Conservation (phyloP, 2,888 invertebrate genomes). For the Metalampra italica region DNA sequence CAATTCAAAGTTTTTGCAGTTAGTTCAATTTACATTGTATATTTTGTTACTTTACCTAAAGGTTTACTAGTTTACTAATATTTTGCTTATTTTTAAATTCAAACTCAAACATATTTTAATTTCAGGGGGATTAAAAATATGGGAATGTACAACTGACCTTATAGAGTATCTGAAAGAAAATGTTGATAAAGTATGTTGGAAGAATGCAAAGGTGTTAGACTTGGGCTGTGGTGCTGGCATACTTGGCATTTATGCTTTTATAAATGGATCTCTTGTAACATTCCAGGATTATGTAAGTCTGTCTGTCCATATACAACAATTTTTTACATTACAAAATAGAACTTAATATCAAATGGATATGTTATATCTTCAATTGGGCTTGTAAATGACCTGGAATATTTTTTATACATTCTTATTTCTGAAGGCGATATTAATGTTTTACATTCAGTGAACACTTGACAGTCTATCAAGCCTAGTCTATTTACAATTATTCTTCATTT, state of each 20-base stretch:
- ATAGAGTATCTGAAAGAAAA: slow-evolving; percentile 79
- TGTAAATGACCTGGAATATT: neutral
- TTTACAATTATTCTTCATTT: too few species aligned
- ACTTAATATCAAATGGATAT: neutral
- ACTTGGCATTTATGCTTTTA: slow-evolving; percentile 87
- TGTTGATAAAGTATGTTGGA: slow-evolving; percentile 39
- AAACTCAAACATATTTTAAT: slow-evolving; percentile 11
- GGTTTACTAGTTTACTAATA: too few species aligned
- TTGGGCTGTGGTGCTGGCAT: slow-evolving; percentile 96
- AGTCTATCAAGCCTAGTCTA: too few species aligned
- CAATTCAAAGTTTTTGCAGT: too few species aligned
- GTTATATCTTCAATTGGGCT: too few species aligned
- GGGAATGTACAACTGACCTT: slow-evolving; percentile 95
- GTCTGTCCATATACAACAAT: slow-evolving; percentile 27
- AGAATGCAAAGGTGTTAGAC: slow-evolving; percentile 84
- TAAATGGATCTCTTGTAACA: slow-evolving; percentile 83
- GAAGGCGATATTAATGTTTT: neutral
- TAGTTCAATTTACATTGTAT: too few species aligned
- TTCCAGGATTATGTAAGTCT: slow-evolving; percentile 96
- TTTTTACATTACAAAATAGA: neutral
- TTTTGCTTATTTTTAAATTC: too few species aligned
- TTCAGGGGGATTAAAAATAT: slow-evolving; percentile 94
- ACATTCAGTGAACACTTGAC: too few species aligned
- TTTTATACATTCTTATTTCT: neutral
- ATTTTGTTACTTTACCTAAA: too few species aligned